Conservation (phyloP, 2,113 vertebrate genomes). For the Passer domesticus region DNA sequence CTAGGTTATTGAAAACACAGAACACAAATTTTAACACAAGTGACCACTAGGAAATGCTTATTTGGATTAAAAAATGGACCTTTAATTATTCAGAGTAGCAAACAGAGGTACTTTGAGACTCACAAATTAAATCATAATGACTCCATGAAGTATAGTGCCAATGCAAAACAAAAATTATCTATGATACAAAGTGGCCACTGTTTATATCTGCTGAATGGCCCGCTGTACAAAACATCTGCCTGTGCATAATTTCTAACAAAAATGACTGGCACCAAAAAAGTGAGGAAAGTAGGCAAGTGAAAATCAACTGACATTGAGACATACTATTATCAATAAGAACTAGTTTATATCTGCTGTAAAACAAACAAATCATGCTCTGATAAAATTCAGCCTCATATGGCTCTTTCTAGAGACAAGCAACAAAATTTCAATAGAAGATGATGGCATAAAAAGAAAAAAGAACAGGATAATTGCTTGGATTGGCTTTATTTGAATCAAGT, state of each 20-base stretch:
- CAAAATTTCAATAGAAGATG: neutral
- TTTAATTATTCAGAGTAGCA: neutral
- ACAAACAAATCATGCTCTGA: neutral
- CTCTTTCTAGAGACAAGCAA: neutral
- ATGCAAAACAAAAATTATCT: neutral
- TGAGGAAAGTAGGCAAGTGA: neutral
- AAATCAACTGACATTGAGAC: neutral
- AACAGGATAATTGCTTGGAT: neutral
- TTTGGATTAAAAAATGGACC: neutral
- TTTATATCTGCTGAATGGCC: neutral
- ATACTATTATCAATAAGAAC: neutral
- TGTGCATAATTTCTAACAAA: neutral
- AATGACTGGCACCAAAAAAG: neutral
- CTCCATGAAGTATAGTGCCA: neutral
- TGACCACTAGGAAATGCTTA: neutral
- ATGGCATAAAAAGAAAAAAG: neutral
- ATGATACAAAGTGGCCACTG: neutral
- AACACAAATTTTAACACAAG: slow-evolving; percentile 46
- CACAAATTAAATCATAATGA: neutral
- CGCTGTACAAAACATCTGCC: slow-evolving; percentile 27
- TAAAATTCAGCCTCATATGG: neutral
- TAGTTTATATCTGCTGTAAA: neutral
- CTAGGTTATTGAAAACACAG: slow-evolving; percentile 74
- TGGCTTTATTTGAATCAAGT: neutral
- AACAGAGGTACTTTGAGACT: neutral